Percentiles rank a stretch among this genome's conserved stretches.
Conservation (phyloP, 2,113 vertebrate species). For the Leptocoma aspasia region DNA sequence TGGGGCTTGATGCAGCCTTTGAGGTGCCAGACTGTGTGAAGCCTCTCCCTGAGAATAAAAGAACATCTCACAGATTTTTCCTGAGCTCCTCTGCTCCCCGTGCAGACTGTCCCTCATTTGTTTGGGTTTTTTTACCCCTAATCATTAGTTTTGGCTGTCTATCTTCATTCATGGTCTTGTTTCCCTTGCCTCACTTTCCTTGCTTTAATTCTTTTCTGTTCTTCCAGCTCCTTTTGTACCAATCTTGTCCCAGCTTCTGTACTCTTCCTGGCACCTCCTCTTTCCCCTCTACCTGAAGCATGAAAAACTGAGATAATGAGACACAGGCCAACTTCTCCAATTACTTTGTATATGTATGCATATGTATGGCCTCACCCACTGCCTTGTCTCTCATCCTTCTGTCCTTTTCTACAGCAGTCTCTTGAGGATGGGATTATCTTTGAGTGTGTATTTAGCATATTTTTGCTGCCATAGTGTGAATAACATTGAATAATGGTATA, state of each 20-base stretch:
- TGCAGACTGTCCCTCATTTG: not conserved
- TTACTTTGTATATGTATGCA: not conserved
- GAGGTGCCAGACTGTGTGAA: not conserved
- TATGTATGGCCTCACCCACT: not conserved
- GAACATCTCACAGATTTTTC: not conserved
- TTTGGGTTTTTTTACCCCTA: not conserved
- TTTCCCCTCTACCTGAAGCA: not conserved
- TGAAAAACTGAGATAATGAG: not conserved
- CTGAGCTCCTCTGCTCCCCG: not conserved
- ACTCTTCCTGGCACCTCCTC: not conserved
- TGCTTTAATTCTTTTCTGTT: not conserved
- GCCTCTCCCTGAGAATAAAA: not conserved
- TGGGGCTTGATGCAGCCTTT: not conserved
- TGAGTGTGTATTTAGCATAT: not conserved
- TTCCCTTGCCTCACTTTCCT: not conserved
- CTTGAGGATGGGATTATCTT: conserved; percentile 21
- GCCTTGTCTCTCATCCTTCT: not conserved
- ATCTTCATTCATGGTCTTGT: not conserved
- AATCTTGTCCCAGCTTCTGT: not conserved
- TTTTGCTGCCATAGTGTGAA: not conserved
- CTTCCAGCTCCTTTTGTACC: not conserved
- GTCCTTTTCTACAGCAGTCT: not conserved
- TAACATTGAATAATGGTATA: not conserved
- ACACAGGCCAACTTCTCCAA: not conserved
- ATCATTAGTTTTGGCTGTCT: not conserved